Conservation (phyloP, 2,113 vertebrate genomes). For the Plotosus lineatus region DNA sequence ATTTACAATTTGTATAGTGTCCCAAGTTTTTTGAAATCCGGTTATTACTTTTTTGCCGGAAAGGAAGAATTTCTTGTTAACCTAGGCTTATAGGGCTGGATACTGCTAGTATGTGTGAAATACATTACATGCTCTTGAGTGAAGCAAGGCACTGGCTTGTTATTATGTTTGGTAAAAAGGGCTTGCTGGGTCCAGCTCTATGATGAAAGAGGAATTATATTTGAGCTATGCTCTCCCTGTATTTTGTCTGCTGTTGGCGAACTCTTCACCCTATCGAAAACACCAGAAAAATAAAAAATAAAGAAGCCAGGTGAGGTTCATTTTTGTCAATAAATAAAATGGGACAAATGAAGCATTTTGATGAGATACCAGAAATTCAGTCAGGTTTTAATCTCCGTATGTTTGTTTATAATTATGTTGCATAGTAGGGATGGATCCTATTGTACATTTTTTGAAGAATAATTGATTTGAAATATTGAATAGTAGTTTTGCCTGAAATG, state of each 20-base stretch:
- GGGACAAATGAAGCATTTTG: not conserved
- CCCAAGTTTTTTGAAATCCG: too few relatives aligned
- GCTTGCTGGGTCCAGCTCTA: not conserved
- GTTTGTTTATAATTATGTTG: not conserved
- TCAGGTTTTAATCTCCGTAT: not conserved
- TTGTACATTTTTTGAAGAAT: too few relatives aligned
- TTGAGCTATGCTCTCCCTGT: not conserved
- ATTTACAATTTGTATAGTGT: too few relatives aligned
- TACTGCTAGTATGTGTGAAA: not conserved
- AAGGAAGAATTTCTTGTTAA: not conserved
- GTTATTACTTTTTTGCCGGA: not conserved
- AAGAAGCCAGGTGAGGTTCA: not conserved
- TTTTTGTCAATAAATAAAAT: not conserved
- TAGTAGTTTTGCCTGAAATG: too few relatives aligned
- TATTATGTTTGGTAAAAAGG: constrained; percentile 13
- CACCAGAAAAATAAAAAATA: not conserved
- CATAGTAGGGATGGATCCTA: too few relatives aligned
- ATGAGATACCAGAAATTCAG: not conserved
- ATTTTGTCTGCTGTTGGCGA: not conserved
- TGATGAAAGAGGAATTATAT: constrained; percentile 20
- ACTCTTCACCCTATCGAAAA: not conserved
- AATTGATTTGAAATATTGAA: too few relatives aligned
- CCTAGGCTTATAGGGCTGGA: not conserved
- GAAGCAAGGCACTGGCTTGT: not conserved
- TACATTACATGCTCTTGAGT: not conserved